Evolutionary conservation across 1,140 invertebrate species (phyloP), one percentile per base, ranked within the genome.

Genomic region (Pollicipes pollicipes): DNA sequence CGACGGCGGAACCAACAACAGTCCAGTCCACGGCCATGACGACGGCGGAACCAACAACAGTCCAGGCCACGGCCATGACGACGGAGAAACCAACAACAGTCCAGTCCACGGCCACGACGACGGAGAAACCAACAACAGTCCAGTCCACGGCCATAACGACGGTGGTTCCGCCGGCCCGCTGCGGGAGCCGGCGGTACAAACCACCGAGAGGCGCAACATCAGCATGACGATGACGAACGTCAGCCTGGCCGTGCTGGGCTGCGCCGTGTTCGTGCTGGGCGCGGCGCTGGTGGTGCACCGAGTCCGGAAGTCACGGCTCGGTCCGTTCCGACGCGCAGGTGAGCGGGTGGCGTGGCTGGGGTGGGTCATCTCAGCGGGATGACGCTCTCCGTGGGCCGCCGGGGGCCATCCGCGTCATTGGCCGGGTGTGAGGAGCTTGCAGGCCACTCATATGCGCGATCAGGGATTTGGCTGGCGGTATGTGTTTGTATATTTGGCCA

Each of bases 71-170:
- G n/a, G n/a, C n/a, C n/a, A 64, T 64, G 63, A 64, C 27, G 63
- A 64, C 63, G 63, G 63, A 16, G 63, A 27, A 64, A 27, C 21
- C 27, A 64, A 24, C 63, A 27, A 24, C 6, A 64, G 24, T 64
- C 10, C 27, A 4, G 21, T 64, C 63, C 63, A 64, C 27, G 63
- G 63, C 63, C 63, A 64, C 27, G 63, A n/a, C 27, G 63, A 64
- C 63, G 63, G 63, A 16, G 10, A 64, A n/a, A 27, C 21, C 27
- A 6, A 64, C 24, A 64, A 64, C n/a, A 28, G 3, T 28, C n/a
- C 64, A 28, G 64, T 66, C 28, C 64, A 66, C 28, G 64, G 64
- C n/a, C 64, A 66, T n/a, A 24, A 66, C 28, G 64, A 66, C 64
- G 64, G 64, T n/a, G n/a, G n/a, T n/a, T n/a, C n/a, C n/a, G n/a